Percentiles rank a stretch among this genome's conserved stretches.
These are phyloP conservation scores for Zhuqinia jingwanae DNA, from an alignment of 2,888 invertebrate species.

Conservation along the genomic window DNA sequence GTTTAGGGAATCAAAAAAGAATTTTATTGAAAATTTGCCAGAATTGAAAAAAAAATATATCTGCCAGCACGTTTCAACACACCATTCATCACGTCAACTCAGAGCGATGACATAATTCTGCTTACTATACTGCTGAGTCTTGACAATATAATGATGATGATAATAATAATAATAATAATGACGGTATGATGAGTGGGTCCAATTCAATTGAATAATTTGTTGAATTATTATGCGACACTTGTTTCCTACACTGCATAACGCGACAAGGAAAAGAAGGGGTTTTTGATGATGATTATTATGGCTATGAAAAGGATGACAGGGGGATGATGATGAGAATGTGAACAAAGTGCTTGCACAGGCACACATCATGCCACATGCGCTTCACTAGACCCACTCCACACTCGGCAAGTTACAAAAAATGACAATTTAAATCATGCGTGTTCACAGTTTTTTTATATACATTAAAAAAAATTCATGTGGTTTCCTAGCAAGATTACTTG, in stretches of 20 bases:
- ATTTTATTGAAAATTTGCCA: no score
- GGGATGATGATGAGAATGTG: not conserved
- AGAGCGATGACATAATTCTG: not conserved
- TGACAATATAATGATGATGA: not conserved
- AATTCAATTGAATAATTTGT: conserved; percentile 9
- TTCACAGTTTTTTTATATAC: not conserved
- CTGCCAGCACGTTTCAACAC: no score
- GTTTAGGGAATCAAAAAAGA: no score
- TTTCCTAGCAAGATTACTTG: no score
- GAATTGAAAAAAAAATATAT: no score
- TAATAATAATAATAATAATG: not conserved
- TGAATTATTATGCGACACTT: not conserved
- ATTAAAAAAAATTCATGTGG: not conserved
- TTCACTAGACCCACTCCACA: no score
- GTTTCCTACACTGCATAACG: not conserved
- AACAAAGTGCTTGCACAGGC: not conserved
- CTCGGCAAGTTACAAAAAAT: no score
- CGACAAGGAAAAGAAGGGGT: not conserved
- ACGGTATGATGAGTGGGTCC: conserved; percentile 14
- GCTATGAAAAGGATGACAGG: not conserved
- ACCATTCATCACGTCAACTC: no score
- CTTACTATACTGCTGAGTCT: not conserved
- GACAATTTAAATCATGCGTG: not conserved
- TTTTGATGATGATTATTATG: not conserved
- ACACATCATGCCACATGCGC: not conserved